phyloP scores from a whole-genome alignment of 1,140 invertebrate species.

The Homalodisca vitripennis region DNA sequence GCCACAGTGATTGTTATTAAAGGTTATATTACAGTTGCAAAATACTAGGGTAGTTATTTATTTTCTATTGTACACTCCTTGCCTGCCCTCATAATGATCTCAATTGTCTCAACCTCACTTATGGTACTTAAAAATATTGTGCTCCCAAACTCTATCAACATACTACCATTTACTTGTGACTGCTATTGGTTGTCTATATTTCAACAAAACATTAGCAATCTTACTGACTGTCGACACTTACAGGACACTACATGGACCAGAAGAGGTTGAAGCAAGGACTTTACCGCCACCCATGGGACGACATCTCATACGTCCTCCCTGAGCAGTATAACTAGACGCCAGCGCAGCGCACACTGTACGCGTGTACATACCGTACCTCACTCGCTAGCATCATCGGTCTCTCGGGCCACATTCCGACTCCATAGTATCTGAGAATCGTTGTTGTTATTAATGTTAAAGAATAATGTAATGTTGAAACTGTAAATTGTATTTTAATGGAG shows the following conservation, averaged over 20 bases:
- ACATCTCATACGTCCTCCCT: slow-evolving; percentile 97
- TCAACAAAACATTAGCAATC: too few species aligned
- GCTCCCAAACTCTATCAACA: too few species aligned
- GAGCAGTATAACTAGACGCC: slow-evolving; percentile 60
- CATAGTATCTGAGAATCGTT: not conserved
- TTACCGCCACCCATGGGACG: slow-evolving; percentile 99
- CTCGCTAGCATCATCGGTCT: not conserved
- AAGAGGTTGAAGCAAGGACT: slow-evolving; percentile 97
- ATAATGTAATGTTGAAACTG: not conserved
- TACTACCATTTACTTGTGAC: too few species aligned
- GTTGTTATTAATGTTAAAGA: not conserved
- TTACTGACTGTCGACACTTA: too few species aligned
- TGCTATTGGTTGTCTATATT: too few species aligned
- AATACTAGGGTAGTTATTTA: too few species aligned
- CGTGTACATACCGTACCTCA: not conserved
- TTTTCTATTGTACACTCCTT: too few species aligned
- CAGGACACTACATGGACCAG: slow-evolving; percentile 97
- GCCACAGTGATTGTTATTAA: too few species aligned
- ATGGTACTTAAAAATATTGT: too few species aligned
- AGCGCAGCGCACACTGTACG: not conserved
- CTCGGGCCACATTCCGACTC: not conserved
- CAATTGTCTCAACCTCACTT: too few species aligned
- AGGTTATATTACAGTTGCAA: too few species aligned
- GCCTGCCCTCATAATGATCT: too few species aligned
- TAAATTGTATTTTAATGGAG: slow-evolving; percentile 8